phyloP scores from a whole-genome alignment of 2,113 vertebrate genomes.

The Scartelaos histophorus region DNA sequence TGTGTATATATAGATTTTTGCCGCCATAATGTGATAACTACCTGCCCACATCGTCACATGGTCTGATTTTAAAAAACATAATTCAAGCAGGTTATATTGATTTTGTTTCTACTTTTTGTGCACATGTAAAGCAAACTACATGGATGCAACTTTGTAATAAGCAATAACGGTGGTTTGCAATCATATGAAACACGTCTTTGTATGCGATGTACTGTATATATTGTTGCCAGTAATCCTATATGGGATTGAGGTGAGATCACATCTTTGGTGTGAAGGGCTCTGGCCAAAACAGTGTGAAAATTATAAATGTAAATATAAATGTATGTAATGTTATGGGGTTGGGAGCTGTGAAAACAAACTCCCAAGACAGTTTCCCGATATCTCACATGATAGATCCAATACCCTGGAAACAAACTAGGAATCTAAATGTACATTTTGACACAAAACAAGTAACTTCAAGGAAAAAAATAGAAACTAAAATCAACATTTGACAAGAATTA shows the following conservation, averaged over 20 bases:
- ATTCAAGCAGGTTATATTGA: no score
- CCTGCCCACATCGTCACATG: no score
- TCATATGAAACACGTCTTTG: neutral
- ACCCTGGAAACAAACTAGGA: neutral
- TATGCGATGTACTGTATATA: neutral
- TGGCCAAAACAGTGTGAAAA: slow-evolving; percentile 5
- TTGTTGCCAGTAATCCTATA: slow-evolving; percentile 8
- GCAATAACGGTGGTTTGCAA: neutral
- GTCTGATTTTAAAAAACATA: no score
- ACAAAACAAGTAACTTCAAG: neutral
- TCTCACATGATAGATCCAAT: neutral
- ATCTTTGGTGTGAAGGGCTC: slow-evolving; percentile 7
- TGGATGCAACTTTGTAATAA: neutral
- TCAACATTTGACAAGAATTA: neutral
- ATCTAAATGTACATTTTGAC: neutral
- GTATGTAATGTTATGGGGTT: slow-evolving; percentile 3
- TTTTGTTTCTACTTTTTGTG: neutral
- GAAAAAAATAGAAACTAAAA: neutral
- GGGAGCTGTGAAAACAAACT: slow-evolving; percentile 3
- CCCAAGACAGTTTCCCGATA: neutral
- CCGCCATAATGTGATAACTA: no score
- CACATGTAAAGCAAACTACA: neutral
- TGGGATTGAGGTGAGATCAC: slow-evolving; percentile 2
- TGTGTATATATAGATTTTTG: no score
- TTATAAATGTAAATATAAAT: slow-evolving; percentile 7